These are phyloP conservation scores for Equus przewalskii DNA, from an alignment of 2,113 vertebrate genomes.

Conservation along the genomic window DNA sequence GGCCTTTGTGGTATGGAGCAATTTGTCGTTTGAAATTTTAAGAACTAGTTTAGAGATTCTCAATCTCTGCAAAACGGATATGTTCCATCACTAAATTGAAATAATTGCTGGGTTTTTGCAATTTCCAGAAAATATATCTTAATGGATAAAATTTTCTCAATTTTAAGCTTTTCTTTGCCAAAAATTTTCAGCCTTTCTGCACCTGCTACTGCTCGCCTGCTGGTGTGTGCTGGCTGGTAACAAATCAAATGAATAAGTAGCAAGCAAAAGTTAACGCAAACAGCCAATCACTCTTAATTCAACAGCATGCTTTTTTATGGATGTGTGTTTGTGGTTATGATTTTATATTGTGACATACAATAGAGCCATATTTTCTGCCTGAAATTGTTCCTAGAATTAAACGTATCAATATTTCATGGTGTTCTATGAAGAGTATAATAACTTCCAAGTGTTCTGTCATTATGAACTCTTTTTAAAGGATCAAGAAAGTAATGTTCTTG, in stretches of 20 bases:
- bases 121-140: constrained; percentile 63
- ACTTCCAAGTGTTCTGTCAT: neutral
- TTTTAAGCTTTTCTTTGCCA: constrained; percentile 53
- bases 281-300: constrained; percentile 49
- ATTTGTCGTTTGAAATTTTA: neutral
- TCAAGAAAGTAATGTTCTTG: neutral
- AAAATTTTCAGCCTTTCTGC: neutral
- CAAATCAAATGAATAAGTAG: neutral
- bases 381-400: constrained; percentile 7
- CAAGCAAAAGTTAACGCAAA: neutral
- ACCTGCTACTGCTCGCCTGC: constrained; percentile 49
- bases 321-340: constrained; percentile 12
- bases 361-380: neutral
- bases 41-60: neutral
- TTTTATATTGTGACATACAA: constrained; percentile 42
- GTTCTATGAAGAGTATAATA: neutral
- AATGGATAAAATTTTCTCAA: constrained; percentile 55
- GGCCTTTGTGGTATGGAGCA: neutral
- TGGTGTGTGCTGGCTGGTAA: neutral
- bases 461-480: neutral
- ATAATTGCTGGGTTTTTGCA: constrained; percentile 52
- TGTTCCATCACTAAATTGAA: constrained; percentile 58
- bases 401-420: constrained; percentile 22
- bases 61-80: neutral
- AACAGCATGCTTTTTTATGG: neutral